Evolutionary conservation across 2,113 vertebrate species (phyloP), one percentile per base, ranked within the genome.

Genomic region (Cebidichthys violaceus): DNA sequence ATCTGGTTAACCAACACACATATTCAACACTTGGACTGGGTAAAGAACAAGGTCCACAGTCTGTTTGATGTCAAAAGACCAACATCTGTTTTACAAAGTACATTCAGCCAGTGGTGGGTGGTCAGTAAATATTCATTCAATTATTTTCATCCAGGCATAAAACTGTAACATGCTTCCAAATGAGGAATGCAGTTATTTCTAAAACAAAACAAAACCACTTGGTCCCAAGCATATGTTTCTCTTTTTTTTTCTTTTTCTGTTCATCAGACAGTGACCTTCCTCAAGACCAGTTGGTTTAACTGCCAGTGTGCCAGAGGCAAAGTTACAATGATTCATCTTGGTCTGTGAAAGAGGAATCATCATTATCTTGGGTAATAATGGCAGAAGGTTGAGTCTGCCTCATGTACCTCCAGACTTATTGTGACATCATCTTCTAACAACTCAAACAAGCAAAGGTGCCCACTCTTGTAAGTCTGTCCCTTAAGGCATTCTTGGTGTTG

Each of bases 131-230:
- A 43, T 22, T 22, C 20, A 22, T 69, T 14, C 9, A 18, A 50
- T 29, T 17, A 22, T 50, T 52, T 10, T 14, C 27, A 52, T 52
- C 18, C n/a, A 65, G 11, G 33, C 22, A 65, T 15, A 67, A 45
- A 27, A 67, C 64, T 67, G 39, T 67, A 27, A 67, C 65, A 67
- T 43, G 39, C 10, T 22, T 69, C 45, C 29, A 69, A 69, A 47
- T 33, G 45, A 37, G 17, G 45, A 37, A 9, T 54, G 31, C 47
- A 54, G 18, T 33, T 52, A 64, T 9, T 4, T 15, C n/a, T 24
- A 24, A 66, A 43, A 41, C 37, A 41, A 65, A 41, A 68, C 27
- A 31, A 31, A 69, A 69, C 27, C 3, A 43, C 41, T 31, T 13
- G 11, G 64, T 43, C 39, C 62, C 24, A 29, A 45, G 24, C 45